A percentile compares a stretch with the other conserved stretches of the same genome.
These are phyloP conservation scores for Ameiurus melas DNA, from an alignment of 2,113 vertebrate genomes.

Conservation along the genomic window DNA sequence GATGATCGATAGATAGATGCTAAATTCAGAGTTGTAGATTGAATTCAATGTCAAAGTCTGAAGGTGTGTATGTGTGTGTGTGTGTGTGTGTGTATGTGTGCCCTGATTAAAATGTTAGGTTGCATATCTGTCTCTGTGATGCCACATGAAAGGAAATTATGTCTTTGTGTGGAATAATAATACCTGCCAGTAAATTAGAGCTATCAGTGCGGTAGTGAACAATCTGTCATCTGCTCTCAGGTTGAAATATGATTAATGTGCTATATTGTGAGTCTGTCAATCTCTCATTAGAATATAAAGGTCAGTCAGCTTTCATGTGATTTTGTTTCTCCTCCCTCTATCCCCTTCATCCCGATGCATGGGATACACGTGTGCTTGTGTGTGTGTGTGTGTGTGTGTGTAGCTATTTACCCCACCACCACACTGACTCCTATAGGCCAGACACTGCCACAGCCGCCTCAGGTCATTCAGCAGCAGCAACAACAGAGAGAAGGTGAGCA, in stretches of 20 bases:
- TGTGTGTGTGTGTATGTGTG: slow-evolving; percentile 27
- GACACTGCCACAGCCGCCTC: slow-evolving; percentile 81
- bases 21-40: slow-evolving; percentile 17
- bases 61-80: slow-evolving; percentile 31
- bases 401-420: slow-evolving; percentile 83
- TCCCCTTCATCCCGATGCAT: background rate
- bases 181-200: slow-evolving; percentile 42
- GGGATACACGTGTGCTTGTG: no score
- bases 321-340: slow-evolving; percentile 40
- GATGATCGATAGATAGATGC: background rate
- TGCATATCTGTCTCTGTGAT: slow-evolving; percentile 37
- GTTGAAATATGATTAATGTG: slow-evolving; percentile 49
- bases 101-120: slow-evolving; percentile 52
- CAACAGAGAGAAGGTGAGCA: slow-evolving; percentile 82
- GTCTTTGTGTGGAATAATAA: slow-evolving; percentile 38
- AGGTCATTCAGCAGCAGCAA: slow-evolving; percentile 83
- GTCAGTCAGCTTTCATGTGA: slow-evolving; percentile 43
- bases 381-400: slow-evolving; percentile 12
- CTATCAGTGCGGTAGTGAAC: slow-evolving; percentile 29
- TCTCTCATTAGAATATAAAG: slow-evolving; percentile 54
- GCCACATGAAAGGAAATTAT: slow-evolving; percentile 37
- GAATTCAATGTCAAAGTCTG: slow-evolving; percentile 29
- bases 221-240: slow-evolving; percentile 44
- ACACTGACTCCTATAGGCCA: slow-evolving; percentile 83
- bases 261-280: slow-evolving; percentile 51